Conservation (phyloP, 2,888 invertebrate genomes). For the Thecophora atra region DNA sequence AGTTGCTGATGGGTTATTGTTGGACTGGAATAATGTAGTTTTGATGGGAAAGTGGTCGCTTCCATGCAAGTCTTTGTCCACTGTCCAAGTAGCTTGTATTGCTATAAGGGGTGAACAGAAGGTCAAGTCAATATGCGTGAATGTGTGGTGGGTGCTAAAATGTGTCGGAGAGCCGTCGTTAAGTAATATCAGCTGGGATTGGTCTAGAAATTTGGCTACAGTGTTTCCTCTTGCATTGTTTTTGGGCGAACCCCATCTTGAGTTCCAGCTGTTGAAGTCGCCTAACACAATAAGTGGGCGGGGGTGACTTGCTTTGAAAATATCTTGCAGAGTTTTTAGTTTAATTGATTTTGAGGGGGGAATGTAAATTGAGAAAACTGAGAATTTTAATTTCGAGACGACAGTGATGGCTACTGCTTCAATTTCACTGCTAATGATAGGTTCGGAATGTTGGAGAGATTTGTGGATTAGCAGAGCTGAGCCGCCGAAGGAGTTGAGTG, state of each 20-base stretch:
- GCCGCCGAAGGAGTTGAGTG: slow-evolving; percentile 19
- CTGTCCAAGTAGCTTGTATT: too few relatives aligned
- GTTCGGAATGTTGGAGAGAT: slow-evolving; percentile 15
- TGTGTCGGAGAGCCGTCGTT: slow-evolving; percentile 11
- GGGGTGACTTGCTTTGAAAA: neutral
- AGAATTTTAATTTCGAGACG: slow-evolving; percentile 15
- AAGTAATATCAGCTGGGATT: neutral
- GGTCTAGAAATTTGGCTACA: neutral
- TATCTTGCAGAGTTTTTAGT: neutral
- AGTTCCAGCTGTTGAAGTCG: slow-evolving; percentile 14
- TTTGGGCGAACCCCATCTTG: neutral
- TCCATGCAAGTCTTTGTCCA: slow-evolving; percentile 11
- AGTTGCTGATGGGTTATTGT: too few relatives aligned
- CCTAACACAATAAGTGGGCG: neutral
- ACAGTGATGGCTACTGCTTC: slow-evolving; percentile 18
- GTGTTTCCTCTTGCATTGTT: slow-evolving; percentile 1
- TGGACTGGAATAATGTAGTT: neutral
- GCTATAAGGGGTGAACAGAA: too few relatives aligned
- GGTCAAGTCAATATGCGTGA: slow-evolving; percentile 19
- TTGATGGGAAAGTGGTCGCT: too few relatives aligned
- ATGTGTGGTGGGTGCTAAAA: slow-evolving; percentile 12
- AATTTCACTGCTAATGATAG: slow-evolving; percentile 23
- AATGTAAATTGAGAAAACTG: slow-evolving; percentile 23
- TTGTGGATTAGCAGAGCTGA: slow-evolving; percentile 28
- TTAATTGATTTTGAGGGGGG: neutral